Evolutionary conservation across 2,797 vertebrate genomes (phyloP).

Genomic region (Xenops minutus): DNA sequence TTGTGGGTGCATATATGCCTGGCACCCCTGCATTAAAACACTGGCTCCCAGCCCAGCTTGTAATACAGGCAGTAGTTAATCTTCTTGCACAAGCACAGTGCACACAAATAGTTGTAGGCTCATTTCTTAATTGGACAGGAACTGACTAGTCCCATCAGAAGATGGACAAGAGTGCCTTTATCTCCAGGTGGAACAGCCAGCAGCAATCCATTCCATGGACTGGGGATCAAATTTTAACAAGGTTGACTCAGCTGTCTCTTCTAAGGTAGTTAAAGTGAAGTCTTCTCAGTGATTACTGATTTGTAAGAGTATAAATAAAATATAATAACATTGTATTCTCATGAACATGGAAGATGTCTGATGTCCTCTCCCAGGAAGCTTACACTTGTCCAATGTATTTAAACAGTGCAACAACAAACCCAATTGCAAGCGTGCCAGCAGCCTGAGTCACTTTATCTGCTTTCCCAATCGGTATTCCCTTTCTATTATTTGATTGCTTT

Average conservation of each 20-base stretch:
- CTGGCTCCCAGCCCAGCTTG: not conserved
- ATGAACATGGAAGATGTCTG: not conserved
- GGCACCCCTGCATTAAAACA: not conserved
- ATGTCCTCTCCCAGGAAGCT: not conserved
- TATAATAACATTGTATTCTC: not conserved
- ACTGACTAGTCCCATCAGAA: not conserved
- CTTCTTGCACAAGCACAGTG: not conserved
- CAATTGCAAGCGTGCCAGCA: not conserved
- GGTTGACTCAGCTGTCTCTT: not conserved
- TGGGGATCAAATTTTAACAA: not conserved
- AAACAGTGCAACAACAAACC: not conserved
- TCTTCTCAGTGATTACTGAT: not conserved
- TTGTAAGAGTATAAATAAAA: not conserved
- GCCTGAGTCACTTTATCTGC: slow-evolving; percentile 16
- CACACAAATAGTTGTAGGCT: not conserved
- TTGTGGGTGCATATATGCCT: not conserved
- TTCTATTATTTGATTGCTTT: slow-evolving; percentile 40
- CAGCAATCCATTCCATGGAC: not conserved
- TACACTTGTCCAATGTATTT: not conserved
- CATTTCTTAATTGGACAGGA: not conserved
- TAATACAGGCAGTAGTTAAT: not conserved
- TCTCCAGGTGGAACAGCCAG: not conserved
- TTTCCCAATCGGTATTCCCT: slow-evolving; percentile 38
- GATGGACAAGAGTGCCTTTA: not conserved
- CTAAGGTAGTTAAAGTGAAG: not conserved